Base-by-base conservation (phyloP, 2,797 vertebrate genomes). In the Taeniopygia guttata region DNA sequence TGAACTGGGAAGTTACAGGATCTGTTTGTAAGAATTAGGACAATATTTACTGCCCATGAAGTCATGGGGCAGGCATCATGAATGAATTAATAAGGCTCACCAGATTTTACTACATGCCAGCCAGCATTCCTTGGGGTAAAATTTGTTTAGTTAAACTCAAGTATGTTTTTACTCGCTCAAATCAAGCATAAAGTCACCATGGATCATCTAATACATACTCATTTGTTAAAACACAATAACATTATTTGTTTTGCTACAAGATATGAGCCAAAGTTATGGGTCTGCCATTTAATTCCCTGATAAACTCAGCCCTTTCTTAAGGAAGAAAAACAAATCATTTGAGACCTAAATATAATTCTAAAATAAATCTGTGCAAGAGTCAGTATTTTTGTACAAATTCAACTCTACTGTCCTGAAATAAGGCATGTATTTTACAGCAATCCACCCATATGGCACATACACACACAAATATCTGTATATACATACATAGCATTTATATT, bases 131-230 rank as follows among this genome's bases (percentile, higher is more conserved):
- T 89, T 32, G 10, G 74, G 45, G 87, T 59, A 89, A 82, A 54
- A 85, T 67, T 74, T 89, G 78, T 94, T 96, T 93, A 91, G 84
- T 83, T 89, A 77, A 94, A 94, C 72, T 92, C 70, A 92, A 93
- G 84, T 45, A 73, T 87, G 87, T 76, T 95, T 94, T 92, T 29
- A 80, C 89, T 94, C 67, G 75, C 91, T 94, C 89, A 94, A 92
- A 87, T 91, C 78, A 87, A 92, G 91, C 56, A 60, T 56, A 9
- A 27, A 69, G 84, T 89, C 85, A 79, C 78, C 64, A 92, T 27
- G 87, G 68, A 87, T 89, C 84, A 83, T 68, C 72, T 70, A 87
- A 89, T 76, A 70, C 74, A 84, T 1, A 89, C 25, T 29, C 34
- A 89, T 93, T 91, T 92, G 52, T 92, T 92, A 89, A 87, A 90